Evolutionary conservation across 2,113 vertebrate genomes (phyloP), one percentile per base, ranked within the genome.

Genomic region (Protobothrops mucrosquamatus): DNA sequence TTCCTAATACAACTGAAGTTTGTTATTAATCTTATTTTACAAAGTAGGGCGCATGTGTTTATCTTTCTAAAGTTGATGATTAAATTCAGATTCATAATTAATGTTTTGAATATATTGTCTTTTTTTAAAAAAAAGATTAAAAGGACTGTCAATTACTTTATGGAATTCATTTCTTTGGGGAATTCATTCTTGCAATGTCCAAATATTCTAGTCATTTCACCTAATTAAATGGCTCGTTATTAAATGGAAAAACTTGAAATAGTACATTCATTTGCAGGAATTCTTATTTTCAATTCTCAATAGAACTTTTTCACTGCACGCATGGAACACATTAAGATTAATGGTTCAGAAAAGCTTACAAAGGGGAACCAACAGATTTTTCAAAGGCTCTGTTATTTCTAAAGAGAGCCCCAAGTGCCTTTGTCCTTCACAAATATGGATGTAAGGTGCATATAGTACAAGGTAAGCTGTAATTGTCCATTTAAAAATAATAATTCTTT

Each of bases 221-320:
- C 26, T 88, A 74, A 2, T 55, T 87, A 90, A 74, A 59, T 88
- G 61, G 29, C 54, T n/a, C 34, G 94, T 94, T 54, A 86, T 94
- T 93, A 61, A 29, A 85, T 55, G 39, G 48, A 85, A 94, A 85
- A 6, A 15, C 91, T 85, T 87, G 85, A 57, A 61, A 94, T 85
- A 55, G 26, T 23, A 2, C 55, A 43, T 9, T 11, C 90, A 87
- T 94, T 81, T 74, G 85, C 86, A 93, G 15, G 18, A 34, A n/a
- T 54, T 95, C 95, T 69, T 87, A 34, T 90, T 91, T 91, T 2
- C 89, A 59, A 4, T 2, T 94, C 91, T 95, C 85, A 56, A 0
- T 91, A 96, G 93, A 54, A 23, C 57, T 52, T 24, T 52, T 18
- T 0, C 69, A 93, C 86, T 61, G 2, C 39, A 90, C 46, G n/a